phyloP scores from a whole-genome alignment of 1,140 invertebrate species.

The Nasonia giraulti region DNA sequence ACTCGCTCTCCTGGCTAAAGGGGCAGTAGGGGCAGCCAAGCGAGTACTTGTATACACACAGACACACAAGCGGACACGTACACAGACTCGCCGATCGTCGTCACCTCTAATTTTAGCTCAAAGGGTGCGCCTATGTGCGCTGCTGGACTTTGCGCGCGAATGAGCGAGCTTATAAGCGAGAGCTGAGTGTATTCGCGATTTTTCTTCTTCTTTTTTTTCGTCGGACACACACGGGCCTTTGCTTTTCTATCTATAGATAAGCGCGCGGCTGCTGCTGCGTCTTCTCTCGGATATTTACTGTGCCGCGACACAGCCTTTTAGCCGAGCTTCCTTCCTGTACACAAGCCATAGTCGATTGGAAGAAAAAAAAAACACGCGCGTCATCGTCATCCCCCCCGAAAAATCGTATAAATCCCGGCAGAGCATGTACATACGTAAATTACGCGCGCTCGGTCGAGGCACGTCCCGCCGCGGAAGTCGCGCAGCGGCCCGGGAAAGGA shows the following conservation, averaged over 20 bases:
- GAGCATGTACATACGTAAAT: neutral
- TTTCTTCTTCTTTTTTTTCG: neutral
- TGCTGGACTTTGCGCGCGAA: slow-evolving; percentile 5
- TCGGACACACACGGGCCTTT: neutral
- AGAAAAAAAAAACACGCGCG: no score
- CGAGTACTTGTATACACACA: slow-evolving; percentile 59
- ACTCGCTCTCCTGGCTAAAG: slow-evolving; percentile 49
- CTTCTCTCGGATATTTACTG: no score
- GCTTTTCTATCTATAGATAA: neutral
- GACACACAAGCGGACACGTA: neutral
- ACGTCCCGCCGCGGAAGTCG: neutral
- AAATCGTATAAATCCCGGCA: neutral
- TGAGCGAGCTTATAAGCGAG: slow-evolving; percentile 25
- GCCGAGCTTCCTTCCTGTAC: no score
- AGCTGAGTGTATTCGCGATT: neutral
- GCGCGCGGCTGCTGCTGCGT: no score
- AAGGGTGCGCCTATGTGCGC: slow-evolving; percentile 61
- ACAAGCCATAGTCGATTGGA: no score
- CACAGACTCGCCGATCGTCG: slow-evolving; percentile 51
- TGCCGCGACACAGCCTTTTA: no score
- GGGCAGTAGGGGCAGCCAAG: slow-evolving; percentile 61
- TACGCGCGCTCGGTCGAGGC: neutral
- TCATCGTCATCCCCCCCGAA: no score
- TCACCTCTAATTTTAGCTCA: slow-evolving; percentile 70
- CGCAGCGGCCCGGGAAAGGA: neutral